These are phyloP conservation scores for Andrena bucephala DNA, from an alignment of 2,888 invertebrate species.

Conservation along the genomic window DNA sequence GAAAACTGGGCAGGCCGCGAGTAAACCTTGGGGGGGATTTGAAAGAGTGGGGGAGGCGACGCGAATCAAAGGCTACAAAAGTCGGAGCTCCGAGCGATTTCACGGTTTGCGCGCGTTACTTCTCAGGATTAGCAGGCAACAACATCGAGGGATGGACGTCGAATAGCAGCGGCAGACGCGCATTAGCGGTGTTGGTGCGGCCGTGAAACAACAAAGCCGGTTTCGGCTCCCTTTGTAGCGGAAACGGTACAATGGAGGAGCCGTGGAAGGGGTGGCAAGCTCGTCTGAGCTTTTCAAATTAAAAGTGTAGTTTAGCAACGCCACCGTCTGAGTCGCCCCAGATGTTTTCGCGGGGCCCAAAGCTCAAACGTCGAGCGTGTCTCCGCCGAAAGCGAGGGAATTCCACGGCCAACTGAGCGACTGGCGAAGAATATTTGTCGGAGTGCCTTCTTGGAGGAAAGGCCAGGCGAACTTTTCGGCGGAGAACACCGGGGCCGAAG, in stretches of 20 bases:
- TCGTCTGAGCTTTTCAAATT: constrained; percentile 78
- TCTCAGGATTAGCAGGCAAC: constrained; percentile 70
- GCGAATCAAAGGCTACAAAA: constrained; percentile 8
- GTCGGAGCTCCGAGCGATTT: constrained; percentile 36
- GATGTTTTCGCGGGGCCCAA: constrained; percentile 53
- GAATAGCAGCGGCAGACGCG: constrained; percentile 39
- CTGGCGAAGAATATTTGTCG: not conserved
- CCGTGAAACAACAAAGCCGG: constrained; percentile 79
- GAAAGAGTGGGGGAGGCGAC: not conserved
- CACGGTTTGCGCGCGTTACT: constrained; percentile 66
- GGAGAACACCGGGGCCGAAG: not conserved
- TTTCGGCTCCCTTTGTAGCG: constrained; percentile 77
- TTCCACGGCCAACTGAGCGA: not conserved
- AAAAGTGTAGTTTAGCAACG: constrained; percentile 78
- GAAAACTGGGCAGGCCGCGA: not conserved
- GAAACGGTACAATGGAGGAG: constrained; percentile 73
- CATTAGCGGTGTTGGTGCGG: constrained; percentile 62
- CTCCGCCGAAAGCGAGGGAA: constrained; percentile 26
- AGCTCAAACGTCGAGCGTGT: constrained; percentile 33
- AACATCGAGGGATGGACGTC: constrained; percentile 31
- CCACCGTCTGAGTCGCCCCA: constrained; percentile 63
- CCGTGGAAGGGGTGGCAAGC: constrained; percentile 38
- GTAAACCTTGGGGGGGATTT: not conserved
- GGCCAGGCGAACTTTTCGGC: not conserved
- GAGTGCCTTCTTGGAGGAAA: not conserved